Conservation (phyloP, 2,888 invertebrate species). For the Aelia acuminata region DNA sequence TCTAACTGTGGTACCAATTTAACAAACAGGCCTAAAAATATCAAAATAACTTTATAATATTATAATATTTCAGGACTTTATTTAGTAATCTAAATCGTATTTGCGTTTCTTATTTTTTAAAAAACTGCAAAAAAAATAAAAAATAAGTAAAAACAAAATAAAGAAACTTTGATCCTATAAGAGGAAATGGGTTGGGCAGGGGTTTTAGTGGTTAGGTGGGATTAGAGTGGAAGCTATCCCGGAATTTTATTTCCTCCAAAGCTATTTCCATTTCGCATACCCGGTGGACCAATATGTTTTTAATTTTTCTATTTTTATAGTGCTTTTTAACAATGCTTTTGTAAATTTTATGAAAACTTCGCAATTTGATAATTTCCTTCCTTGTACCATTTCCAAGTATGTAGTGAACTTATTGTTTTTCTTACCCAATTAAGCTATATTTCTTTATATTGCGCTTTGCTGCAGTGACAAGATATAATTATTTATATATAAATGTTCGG, state of each 20-base stretch:
- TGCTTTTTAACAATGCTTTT: neutral
- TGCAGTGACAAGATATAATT: too few species aligned
- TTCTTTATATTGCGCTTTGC: too few species aligned
- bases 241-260: conserved; percentile 40
- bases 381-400: neutral
- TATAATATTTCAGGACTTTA: neutral
- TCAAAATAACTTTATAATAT: neutral
- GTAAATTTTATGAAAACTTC: conserved; percentile 2
- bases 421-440: neutral
- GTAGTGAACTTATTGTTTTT: neutral
- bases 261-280: conserved; percentile 31
- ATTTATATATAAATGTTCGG: too few species aligned
- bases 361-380: neutral
- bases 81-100: neutral
- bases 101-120: neutral
- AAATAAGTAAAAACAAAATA: too few species aligned
- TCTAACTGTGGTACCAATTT: too few species aligned
- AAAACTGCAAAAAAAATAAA: neutral
- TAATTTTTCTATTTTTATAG: neutral
- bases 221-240: conserved; percentile 11
- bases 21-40: too few species aligned
- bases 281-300: conserved; percentile 19
- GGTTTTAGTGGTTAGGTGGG: conserved; percentile 23
- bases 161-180: neutral
- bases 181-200: conserved; percentile 19